Base-by-base conservation (phyloP, 2,113 vertebrate species). In the Passer domesticus region DNA sequence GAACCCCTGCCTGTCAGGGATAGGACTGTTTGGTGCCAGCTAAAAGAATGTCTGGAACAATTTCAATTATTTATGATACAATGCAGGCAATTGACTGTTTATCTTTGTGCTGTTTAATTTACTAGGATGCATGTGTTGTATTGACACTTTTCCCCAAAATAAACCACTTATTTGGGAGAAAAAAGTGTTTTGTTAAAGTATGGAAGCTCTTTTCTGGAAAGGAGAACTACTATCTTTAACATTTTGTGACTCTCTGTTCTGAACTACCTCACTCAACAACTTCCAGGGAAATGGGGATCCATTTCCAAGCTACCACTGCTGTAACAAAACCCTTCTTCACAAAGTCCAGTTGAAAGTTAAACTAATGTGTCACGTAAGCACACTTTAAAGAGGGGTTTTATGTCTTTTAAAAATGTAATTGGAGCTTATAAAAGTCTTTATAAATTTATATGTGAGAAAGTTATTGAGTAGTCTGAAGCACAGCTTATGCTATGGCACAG, bases 361-460 rank as follows among this genome's bases (percentile, higher is more conserved):
- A 94, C 52, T 92, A 90, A 96, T 90, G 76, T 94, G 94, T 93
- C 94, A 90, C 69, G 49, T 95, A 93, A 96, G 80, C 69, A 93
- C 52, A 31, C 90, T 92, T 95, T 95, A 94, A 96, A 94, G 90
- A 95, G 79, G 60, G 37, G 0, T 72, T 96, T 97, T 89, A 96
- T 94, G 92, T 96, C 95, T 96, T 95, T 94, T 92, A 90, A 96
- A 96, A 96, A 94, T 78, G 85, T 96, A 96, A 96, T 96, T 96
- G 94, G 78, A 94, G 95, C 96, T 96, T 97, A 96, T 97, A 97
- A 97, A 97, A 96, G 96, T 93, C 96, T 96, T 96, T 97, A 96
- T 97, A 96, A 97, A 97, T 97, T 96, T 93, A 96, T 93, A 96
- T 94, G 95, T 81, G 92, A 47, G 93, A 74, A 96, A 96, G 96